Base-by-base conservation (phyloP, 2,888 invertebrate genomes). In the Herminia tarsipennalis region DNA sequence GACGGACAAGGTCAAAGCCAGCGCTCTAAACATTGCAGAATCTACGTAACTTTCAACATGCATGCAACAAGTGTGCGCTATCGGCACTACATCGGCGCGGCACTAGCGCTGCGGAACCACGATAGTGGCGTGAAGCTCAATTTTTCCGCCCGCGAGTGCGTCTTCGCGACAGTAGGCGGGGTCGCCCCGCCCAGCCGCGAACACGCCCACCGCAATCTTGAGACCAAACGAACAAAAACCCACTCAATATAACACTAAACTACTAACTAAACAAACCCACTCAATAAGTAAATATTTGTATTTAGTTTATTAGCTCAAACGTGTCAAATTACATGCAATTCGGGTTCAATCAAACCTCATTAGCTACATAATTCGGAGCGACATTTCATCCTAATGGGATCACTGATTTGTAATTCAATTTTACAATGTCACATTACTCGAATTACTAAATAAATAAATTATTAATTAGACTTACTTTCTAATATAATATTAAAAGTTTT, bases 131-230 rank as follows among this genome's bases (percentile, higher is more conserved):
- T 34, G 52, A 43, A 49, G 66, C 67, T 77, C 79, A 38, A 46
- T 61, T 88, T 88, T 88, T 86, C 81, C 78, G 63, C 70, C 55
- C 59, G 71, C 59, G 60, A 66, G 66, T 69, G 64, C 78, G 81
- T 88, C 88, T 86, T 89, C 79, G 73, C 80, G 81, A 80, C 76
- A 65, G 73, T 73, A 68, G 86, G 87, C 83, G 88, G 82, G 56
- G 61, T 70, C 73, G 81, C 75, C 83, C 75, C 88, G 88, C 88
- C 88, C 82, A 83, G 75, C 60, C 61, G 39, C 37, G 61, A 67
- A 63, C 78, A 86, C 89, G 88, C 88, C 88, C 83, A 77, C 73
- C 52, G 52, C 57, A 63, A 63, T 81, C 83, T 84, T 73, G 56
- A 71, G 69, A 70, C 38, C 37, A 38, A 57, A 42, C 40, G 47